Evolutionary conservation across 2,888 invertebrate species (phyloP), one percentile per base, ranked within the genome.

Genomic region (Leptinotarsa rubiginosa): DNA sequence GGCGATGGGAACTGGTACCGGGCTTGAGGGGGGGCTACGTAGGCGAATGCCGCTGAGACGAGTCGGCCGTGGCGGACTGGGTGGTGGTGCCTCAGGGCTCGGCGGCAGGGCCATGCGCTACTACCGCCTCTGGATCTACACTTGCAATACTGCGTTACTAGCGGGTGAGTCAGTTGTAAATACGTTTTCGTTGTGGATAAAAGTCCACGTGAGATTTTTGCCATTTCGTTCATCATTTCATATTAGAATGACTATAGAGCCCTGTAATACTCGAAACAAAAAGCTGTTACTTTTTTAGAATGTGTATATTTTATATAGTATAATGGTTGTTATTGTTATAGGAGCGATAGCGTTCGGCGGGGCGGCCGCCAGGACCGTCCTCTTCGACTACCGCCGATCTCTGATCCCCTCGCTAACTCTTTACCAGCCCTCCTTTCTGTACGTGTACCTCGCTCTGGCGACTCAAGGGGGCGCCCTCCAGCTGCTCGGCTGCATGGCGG

Each of bases 81-180:
- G 73, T 68, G 73, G 73, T 65, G 71, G 76, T 71, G 31, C 74
- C 83, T 83, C 84, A 77, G 83, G 84, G 77, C 81, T 85, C 79
- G 84, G 85, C 79, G 83, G 84, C 81, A 86, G 87, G 89, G 90
- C 91, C 86, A 92, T 92, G 92, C 91, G 94, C 91, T 95, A 95
- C 90, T 95, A 95, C 89, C 93, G 95, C 89, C 93, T 96, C 88
- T 96, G 96, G 96, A 96, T 96, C 88, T 96, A 96, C 91, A 94
- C 95, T 88, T 96, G 95, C 92, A 96, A 96, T 91, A 93, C 94
- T 89, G 95, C 95, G 85, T 91, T 96, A 88, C 90, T 96, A 88
- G 92, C 95, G 84, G 94, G 94, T 62, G 41, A 62, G 62, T 56
- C 41, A 2, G 10, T 10, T 31, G 31, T 31, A n/a, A n/a, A n/a